Evolutionary conservation across 2,113 vertebrate genomes (phyloP), one percentile per base, ranked within the genome.

Genomic region (Crypturellus undulatus): DNA sequence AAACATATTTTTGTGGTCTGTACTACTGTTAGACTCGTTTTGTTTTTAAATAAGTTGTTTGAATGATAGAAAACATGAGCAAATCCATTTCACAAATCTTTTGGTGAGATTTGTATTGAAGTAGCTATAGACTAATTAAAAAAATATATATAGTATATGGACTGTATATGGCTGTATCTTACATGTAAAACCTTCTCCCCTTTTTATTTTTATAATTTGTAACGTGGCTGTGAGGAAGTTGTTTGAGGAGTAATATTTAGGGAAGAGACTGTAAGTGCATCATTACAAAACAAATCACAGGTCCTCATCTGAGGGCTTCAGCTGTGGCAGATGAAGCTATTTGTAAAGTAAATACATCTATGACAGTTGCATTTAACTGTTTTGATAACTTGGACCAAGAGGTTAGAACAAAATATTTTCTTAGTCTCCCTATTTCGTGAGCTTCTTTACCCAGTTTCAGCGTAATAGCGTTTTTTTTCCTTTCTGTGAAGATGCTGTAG

Each of bases 241-340:
- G 40, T 56, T 71, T 36, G 34, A 60, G 42, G 87, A 68, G 70
- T 64, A 71, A 8, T 71, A 38, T 68, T 64, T 30, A 68, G 72
- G 51, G 70, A 68, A 71, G 36, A 38, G 19, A 34, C 76, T 93
- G 56, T 87, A 92, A 95, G 80, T 78, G 18, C 20, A 60, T 94
- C 65, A 88, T 84, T 92, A 88, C 30, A 71, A 82, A 87, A 49
- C 72, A 86, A 93, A 95, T 96, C 69, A 78, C 45, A 51, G 79
- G n/a, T 58, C 87, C 54, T 86, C 26, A 16, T 20, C 47, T 92
- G 84, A 86, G 78, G 82, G 68, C 84, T 86, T 85, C 87, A 68
- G 45, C 85, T 85, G 22, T 34, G 28, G 86, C 85, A 80, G 52
- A 68, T 60, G 28, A 26, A 38, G 7, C 26, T 94, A 59, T 92